phyloP scores from a whole-genome alignment of 2,113 vertebrate species.

The Muntiacus muntjak region DNA sequence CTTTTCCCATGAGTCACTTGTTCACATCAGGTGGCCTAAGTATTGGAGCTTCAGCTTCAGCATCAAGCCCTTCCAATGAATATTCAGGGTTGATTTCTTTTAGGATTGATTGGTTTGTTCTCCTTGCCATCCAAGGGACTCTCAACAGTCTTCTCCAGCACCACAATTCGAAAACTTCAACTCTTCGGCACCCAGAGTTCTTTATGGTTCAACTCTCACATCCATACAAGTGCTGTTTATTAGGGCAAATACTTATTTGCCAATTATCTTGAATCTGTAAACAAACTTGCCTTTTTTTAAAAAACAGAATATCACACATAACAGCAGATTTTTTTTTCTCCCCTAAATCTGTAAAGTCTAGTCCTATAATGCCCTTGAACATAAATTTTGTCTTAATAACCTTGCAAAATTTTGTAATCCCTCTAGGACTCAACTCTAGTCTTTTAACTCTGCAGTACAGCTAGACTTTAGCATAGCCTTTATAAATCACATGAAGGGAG shows the following conservation, averaged over 20 bases:
- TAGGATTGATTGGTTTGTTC: neutral
- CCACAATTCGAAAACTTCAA: neutral
- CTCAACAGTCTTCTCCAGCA: neutral
- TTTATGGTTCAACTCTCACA: neutral
- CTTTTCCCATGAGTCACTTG: neutral
- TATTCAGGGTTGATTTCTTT: neutral
- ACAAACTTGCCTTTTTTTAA: neutral
- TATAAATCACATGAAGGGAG: neutral
- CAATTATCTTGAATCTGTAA: neutral
- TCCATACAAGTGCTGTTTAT: neutral
- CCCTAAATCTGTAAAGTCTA: neutral
- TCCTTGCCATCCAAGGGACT: neutral
- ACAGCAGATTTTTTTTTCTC: neutral
- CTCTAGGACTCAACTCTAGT: neutral
- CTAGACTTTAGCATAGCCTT: neutral
- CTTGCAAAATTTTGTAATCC: neutral
- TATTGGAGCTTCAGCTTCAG: neutral
- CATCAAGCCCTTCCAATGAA: neutral
- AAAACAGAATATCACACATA: neutral
- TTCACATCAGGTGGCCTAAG: neutral
- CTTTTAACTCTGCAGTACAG: neutral
- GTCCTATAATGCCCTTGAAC: neutral
- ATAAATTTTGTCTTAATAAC: neutral
- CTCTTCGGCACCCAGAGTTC: neutral
- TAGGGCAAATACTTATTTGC: neutral